Evolutionary conservation across 1,140 invertebrate species (phyloP), one percentile per base, ranked within the genome.

Genomic region (Saccostrea echinata): DNA sequence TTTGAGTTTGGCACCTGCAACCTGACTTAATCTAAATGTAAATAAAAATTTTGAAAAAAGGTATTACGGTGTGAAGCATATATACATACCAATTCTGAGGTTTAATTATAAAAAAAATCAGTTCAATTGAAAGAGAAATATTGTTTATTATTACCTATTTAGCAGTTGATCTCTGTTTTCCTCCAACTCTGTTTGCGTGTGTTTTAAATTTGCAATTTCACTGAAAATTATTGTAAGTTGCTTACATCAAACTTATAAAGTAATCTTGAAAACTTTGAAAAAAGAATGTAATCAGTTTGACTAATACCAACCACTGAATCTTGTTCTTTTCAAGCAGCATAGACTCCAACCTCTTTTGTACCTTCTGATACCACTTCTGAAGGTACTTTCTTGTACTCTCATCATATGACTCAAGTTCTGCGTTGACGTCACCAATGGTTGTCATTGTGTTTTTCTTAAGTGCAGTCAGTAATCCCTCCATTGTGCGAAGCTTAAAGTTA

Each of bases 1-100:
- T 52, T 83, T 83, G 13, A 83, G 24, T 52, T 83, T 83, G 12
- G 81, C 35, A 53, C 81, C 51, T 12, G 81, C 81, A 12, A 83
- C 3, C 18, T 52, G 21, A 53, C 81, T 83, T 43, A 83, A 21
- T 53, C 81, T 83, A 30, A 30, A 16, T 76, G 16, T 0, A 16
- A 30, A 33, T 13, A 27, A 76, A 30, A 13, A 76, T 4, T 16
- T 30, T 4, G 16, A 30, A 16, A 8, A 64, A 64, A n/a, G 3
- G 8, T n/a, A 64, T 2, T 9, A 21, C 3, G 21, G 4, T 43
- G 1, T 43, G 43, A 43, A 43, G 43, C 43, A 43, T 43, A 43
- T 43, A 2, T 43, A 43, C 4, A 43, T 43, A 8, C 9, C 43
- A 1, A 9, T 43, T 43, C 43, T 43, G 43, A 43, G 43, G 43